A percentile compares a stretch with the other conserved stretches of the same genome.
These are phyloP conservation scores for Xyrauchen texanus DNA, from an alignment of 2,113 vertebrate species.

Conservation along the genomic window DNA sequence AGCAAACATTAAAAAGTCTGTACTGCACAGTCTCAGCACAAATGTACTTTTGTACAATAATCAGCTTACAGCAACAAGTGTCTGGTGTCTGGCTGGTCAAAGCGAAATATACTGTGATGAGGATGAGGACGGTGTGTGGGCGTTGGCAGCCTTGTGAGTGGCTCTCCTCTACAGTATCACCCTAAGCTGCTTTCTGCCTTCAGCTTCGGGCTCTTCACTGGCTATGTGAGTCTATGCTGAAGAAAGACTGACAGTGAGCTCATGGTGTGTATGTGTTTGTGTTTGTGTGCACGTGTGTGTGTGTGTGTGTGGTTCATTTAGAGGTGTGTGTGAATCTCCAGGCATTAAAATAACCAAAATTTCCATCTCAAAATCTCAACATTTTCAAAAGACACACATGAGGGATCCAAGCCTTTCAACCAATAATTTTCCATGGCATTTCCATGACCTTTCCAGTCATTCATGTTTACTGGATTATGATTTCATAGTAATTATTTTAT, in stretches of 20 bases:
- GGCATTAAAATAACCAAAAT: constrained; percentile 27
- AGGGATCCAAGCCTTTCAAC: too few species aligned
- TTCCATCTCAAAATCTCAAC: too few species aligned
- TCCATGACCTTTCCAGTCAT: too few species aligned
- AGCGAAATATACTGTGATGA: constrained; percentile 30
- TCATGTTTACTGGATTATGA: too few species aligned
- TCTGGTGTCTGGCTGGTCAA: constrained; percentile 15
- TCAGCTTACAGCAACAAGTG: constrained; percentile 46
- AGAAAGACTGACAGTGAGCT: constrained; percentile 24
- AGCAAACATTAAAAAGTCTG: constrained; percentile 39
- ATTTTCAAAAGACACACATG: too few species aligned
- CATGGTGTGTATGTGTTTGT: constrained; percentile 15
- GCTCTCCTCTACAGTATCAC: constrained; percentile 31
- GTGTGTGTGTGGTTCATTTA: too few species aligned
- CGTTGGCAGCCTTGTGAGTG: background rate
- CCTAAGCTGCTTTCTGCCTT: constrained; percentile 29
- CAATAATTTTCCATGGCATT: too few species aligned
- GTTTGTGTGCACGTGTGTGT: too few species aligned
- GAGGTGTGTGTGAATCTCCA: constrained; percentile 12
- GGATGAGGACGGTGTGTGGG: constrained; percentile 31
- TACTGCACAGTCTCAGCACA: constrained; percentile 25
- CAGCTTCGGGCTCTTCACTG: constrained; percentile 12
- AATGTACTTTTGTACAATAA: constrained; percentile 45
- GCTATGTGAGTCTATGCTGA: constrained; percentile 12
- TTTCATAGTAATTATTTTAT: too few species aligned